These are phyloP conservation scores for Salarias fasciatus DNA, from an alignment of 2,797 vertebrate species.

Conservation along the genomic window DNA sequence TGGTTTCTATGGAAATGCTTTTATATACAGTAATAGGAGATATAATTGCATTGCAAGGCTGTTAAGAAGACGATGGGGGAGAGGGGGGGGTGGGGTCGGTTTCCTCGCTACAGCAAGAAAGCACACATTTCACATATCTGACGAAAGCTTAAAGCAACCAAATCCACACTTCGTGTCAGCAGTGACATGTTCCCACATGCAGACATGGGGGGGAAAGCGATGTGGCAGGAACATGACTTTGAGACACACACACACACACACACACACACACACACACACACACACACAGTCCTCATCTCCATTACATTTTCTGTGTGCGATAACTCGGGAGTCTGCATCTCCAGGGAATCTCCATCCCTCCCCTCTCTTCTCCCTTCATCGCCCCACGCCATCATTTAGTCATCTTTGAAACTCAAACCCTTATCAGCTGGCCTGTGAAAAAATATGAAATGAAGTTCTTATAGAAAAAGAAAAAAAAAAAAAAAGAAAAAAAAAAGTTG, in stretches of 20 bases:
- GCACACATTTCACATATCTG: background rate
- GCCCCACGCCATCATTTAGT: slow-evolving; percentile 59
- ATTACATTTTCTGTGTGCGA: slow-evolving; percentile 38
- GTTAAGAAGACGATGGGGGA: background rate
- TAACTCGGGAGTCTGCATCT: slow-evolving; percentile 26
- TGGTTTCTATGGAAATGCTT: slow-evolving; percentile 73
- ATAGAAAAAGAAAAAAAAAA: slow-evolving; percentile 65
- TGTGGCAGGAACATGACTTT: slow-evolving; percentile 25
- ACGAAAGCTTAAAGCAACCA: background rate
- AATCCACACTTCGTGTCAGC: background rate
- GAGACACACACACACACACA: no score
- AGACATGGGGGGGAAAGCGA: slow-evolving; percentile 24
- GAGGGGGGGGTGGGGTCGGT: background rate
- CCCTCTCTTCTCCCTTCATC: slow-evolving; percentile 19
- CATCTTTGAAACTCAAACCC: slow-evolving; percentile 74
- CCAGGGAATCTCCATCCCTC: slow-evolving; percentile 19
- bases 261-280: no score
- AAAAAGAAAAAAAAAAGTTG: slow-evolving; percentile 65
- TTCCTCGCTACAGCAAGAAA: background rate
- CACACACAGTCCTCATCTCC: slow-evolving; percentile 28
- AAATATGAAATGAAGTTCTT: slow-evolving; percentile 71
- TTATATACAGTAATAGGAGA: slow-evolving; percentile 42
- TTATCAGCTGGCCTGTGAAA: slow-evolving; percentile 69
- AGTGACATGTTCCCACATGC: slow-evolving; percentile 35
- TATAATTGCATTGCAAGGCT: slow-evolving; percentile 24